These are phyloP conservation scores for Dioctria rufipes DNA, from an alignment of 2,888 invertebrate genomes.

Conservation along the genomic window DNA sequence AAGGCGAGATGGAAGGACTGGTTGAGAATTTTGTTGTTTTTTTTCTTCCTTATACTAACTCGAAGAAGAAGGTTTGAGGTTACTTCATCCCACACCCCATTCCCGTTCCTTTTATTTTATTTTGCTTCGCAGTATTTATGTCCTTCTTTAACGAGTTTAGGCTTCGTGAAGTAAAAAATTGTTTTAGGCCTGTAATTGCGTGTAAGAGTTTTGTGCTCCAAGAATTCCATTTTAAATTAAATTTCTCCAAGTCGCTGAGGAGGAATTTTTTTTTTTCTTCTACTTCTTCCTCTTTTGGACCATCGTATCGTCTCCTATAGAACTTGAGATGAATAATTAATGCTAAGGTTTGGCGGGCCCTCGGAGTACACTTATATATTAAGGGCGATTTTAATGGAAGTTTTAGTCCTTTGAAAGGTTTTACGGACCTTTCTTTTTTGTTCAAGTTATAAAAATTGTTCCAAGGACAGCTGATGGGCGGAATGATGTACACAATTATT, in stretches of 20 bases:
- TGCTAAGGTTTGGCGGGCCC: conserved; percentile 50
- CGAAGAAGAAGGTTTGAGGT: not conserved
- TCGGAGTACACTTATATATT: conserved; percentile 39
- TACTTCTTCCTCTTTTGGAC: conserved; percentile 5
- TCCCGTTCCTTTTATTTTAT: conserved; percentile 24
- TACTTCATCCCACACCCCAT: not conserved
- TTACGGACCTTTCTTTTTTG: conserved; percentile 29
- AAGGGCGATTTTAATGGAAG: conserved; percentile 53
- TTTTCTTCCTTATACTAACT: too few relatives aligned
- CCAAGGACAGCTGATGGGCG: not conserved
- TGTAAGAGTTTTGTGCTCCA: conserved; percentile 55
- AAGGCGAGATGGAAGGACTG: conserved; percentile 53
- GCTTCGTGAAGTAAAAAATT: conserved; percentile 55
- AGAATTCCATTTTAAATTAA: conserved; percentile 56
- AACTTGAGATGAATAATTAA: conserved; percentile 57
- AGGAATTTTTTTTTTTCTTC: conserved; percentile 39
- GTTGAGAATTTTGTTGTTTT: conserved; percentile 37
- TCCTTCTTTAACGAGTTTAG: conserved; percentile 57
- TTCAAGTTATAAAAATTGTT: not conserved
- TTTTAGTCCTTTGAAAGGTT: conserved; percentile 51
- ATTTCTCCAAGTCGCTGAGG: conserved; percentile 54
- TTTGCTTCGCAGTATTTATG: conserved; percentile 54
- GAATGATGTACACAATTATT: conserved; percentile 34
- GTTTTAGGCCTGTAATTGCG: conserved; percentile 56
- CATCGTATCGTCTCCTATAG: conserved; percentile 47